Conservation (phyloP, 2,888 invertebrate genomes). For the Xanthorhoe designata region DNA sequence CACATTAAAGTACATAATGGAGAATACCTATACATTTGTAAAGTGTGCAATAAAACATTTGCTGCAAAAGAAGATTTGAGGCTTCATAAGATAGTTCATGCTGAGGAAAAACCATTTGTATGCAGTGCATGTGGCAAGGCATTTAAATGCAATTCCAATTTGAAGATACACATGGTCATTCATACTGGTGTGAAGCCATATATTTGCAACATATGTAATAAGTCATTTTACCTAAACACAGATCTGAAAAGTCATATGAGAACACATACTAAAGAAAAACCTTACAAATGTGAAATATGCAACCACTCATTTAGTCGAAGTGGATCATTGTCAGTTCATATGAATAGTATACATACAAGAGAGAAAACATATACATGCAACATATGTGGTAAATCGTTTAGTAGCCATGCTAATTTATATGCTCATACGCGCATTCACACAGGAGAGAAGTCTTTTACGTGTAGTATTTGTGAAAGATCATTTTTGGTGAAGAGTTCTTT, state of each 20-base stretch:
- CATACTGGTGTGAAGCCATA: conserved; percentile 20
- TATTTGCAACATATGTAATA: conserved; percentile 19
- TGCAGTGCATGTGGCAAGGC: conserved; percentile 33
- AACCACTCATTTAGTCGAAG: conserved; percentile 17
- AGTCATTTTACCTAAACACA: conserved; percentile 20
- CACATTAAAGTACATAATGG: conserved; percentile 29
- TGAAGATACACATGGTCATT: conserved; percentile 23
- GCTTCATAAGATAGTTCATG: conserved; percentile 32
- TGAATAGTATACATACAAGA: too few species aligned
- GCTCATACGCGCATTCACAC: too few species aligned
- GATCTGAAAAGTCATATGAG: conserved; percentile 22
- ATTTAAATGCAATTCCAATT: conserved; percentile 14
- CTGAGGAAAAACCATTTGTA: conserved; percentile 32
- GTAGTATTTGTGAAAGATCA: too few species aligned
- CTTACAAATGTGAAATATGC: conserved; percentile 24
- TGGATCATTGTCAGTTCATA: conserved; percentile 1
- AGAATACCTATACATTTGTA: conserved; percentile 28
- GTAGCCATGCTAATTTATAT: too few species aligned
- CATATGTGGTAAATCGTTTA: too few species aligned
- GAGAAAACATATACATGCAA: too few species aligned
- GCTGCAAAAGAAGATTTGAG: conserved; percentile 21
- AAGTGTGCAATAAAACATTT: conserved; percentile 33
- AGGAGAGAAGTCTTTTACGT: too few species aligned
- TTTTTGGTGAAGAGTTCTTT: too few species aligned
- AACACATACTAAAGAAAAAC: conserved; percentile 27